Evolutionary conservation across 2,113 vertebrate species (phyloP).

Genomic region (Gambusia holbrooki): DNA sequence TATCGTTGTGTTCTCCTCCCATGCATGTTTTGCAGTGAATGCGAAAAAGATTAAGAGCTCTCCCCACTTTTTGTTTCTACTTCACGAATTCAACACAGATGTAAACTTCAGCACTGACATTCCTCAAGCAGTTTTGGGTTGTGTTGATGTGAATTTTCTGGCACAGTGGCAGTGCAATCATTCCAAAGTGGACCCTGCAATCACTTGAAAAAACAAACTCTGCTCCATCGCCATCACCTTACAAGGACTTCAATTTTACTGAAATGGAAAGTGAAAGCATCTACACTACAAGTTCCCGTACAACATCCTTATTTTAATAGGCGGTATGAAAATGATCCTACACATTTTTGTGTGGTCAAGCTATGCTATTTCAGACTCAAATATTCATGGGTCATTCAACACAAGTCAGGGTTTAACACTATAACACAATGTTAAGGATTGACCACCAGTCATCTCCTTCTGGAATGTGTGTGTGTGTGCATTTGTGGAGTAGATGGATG

Average conservation of each 20-base stretch:
- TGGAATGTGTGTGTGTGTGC: too few relatives aligned
- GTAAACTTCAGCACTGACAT: slow-evolving; percentile 1
- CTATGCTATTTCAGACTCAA: too few relatives aligned
- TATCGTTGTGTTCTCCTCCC: not conserved
- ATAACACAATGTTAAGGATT: too few relatives aligned
- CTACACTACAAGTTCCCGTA: slow-evolving; percentile 13
- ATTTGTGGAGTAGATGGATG: too few relatives aligned
- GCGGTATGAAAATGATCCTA: not conserved
- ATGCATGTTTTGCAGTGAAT: slow-evolving; percentile 2
- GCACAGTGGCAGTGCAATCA: slow-evolving; percentile 29
- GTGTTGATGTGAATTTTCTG: slow-evolving; percentile 29
- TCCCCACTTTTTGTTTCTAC: slow-evolving; percentile 9
- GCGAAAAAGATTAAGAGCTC: slow-evolving; percentile 8
- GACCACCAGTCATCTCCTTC: too few relatives aligned
- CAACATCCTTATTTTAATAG: slow-evolving; percentile 22
- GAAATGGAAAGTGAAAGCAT: slow-evolving; percentile 47
- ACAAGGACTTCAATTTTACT: slow-evolving; percentile 8
- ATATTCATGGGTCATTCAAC: not conserved
- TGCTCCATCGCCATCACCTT: slow-evolving; percentile 41
- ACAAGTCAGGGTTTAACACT: not conserved
- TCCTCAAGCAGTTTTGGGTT: slow-evolving; percentile 14
- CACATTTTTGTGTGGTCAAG: not conserved
- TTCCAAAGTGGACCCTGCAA: slow-evolving; percentile 39
- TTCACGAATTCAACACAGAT: slow-evolving; percentile 18
- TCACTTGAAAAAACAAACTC: slow-evolving; percentile 28